Conservation (phyloP, 2,113 vertebrate genomes). For the Mola mola region DNA sequence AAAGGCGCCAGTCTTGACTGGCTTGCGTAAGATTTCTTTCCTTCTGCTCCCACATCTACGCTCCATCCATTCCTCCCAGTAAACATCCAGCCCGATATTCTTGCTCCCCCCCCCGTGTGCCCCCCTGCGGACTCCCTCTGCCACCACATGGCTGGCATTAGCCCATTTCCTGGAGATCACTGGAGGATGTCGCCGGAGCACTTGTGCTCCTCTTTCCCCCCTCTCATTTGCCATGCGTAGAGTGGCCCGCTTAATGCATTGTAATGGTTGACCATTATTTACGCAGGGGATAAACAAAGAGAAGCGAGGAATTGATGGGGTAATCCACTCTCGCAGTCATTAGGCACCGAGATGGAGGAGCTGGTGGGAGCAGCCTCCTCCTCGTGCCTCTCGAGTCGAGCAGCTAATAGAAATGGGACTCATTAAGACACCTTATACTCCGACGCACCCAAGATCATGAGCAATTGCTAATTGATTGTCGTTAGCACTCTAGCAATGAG, state of each 20-base stretch:
- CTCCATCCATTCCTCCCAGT: neutral
- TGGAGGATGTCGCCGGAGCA: conserved; percentile 52
- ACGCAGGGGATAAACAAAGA: conserved; percentile 79
- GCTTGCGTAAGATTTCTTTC: neutral
- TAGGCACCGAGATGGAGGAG: conserved; percentile 73
- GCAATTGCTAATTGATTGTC: conserved; percentile 80
- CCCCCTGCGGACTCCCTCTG: neutral
- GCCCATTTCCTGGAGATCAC: conserved; percentile 63
- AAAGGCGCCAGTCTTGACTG: neutral
- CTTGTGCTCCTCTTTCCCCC: conserved; percentile 45
- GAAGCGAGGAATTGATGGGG: conserved; percentile 76
- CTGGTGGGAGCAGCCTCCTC: conserved; percentile 65
- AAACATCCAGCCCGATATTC: conserved; percentile 1
- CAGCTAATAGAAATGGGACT: conserved; percentile 79
- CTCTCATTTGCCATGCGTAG: conserved; percentile 36
- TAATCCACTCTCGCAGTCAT: conserved; percentile 80
- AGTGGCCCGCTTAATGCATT: conserved; percentile 75
- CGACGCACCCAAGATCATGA: conserved; percentile 71
- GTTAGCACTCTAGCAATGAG: conserved; percentile 75
- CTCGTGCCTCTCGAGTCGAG: conserved; percentile 70
- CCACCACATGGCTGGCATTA: conserved; percentile 52
- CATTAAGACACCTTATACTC: conserved; percentile 80
- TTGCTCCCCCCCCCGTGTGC: neutral
- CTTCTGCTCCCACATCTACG: neutral
- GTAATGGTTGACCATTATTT: conserved; percentile 82